These are phyloP conservation scores for Emydoidea blandingii DNA, from an alignment of 2,797 vertebrate genomes.

Conservation along the genomic window DNA sequence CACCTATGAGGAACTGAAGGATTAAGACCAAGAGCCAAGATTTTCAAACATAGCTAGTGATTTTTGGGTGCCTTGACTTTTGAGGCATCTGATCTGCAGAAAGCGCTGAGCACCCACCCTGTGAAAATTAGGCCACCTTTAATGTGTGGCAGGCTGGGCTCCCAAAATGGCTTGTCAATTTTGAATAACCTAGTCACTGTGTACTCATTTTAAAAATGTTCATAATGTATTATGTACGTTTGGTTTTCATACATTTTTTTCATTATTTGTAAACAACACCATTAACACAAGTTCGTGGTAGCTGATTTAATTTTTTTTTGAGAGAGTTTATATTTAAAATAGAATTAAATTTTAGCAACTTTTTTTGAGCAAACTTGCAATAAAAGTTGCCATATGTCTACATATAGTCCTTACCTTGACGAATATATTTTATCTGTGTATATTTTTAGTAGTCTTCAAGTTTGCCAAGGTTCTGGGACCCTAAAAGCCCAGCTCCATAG, in stretches of 20 bases:
- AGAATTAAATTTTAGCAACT: constrained; percentile 43
- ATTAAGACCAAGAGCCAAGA: not conserved
- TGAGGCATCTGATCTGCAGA: not conserved
- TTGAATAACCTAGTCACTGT: not conserved
- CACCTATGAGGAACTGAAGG: not conserved
- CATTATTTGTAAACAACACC: constrained; percentile 6
- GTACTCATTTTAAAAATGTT: not conserved
- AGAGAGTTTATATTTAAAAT: not conserved
- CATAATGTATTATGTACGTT: not conserved
- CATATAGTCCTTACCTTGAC: not conserved
- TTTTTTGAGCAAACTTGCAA: constrained; percentile 25
- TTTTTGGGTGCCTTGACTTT: not conserved
- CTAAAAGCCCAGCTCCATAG: not conserved
- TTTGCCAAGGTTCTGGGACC: not conserved
- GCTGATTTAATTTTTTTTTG: constrained; percentile 8
- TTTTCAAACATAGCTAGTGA: not conserved
- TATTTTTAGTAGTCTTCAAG: not conserved
- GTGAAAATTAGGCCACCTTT: not conserved
- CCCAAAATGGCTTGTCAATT: not conserved
- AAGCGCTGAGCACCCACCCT: not conserved
- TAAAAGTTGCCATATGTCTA: not conserved
- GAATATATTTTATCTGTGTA: not conserved
- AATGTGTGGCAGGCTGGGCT: not conserved
- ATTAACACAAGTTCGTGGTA: constrained; percentile 8
- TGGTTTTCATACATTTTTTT: constrained; percentile 10